Conservation (phyloP, 2,797 vertebrate genomes). For the Eulemur mongoz region DNA sequence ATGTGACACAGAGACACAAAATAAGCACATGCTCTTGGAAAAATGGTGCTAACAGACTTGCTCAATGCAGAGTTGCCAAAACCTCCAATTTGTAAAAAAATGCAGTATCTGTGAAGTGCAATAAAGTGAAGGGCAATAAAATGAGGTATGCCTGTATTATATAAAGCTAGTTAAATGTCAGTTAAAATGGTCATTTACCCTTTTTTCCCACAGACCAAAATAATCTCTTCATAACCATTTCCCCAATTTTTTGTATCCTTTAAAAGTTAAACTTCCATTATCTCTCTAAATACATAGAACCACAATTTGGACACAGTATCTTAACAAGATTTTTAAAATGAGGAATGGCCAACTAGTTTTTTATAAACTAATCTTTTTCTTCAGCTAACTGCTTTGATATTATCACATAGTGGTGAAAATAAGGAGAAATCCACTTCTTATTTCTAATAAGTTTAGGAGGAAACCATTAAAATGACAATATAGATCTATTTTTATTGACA, state of each 20-base stretch:
- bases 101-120: neutral
- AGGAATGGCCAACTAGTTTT: neutral
- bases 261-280: conserved; percentile 24
- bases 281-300: conserved; percentile 16
- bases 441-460: conserved; percentile 22
- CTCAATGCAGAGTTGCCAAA: neutral
- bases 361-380: neutral
- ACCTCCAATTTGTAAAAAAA: neutral
- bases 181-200: neutral
- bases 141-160: neutral
- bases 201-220: conserved; percentile 9
- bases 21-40: neutral
- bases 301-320: conserved; percentile 4
- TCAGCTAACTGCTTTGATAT: conserved; percentile 11
- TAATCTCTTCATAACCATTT: neutral
- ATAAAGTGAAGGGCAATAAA: neutral
- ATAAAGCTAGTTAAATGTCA: conserved; percentile 9
- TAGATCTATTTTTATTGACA: neutral
- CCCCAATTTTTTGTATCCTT: neutral
- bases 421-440: neutral
- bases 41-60: neutral
- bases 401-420: neutral
- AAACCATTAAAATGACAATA: conserved; percentile 16
- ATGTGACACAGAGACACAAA: neutral
- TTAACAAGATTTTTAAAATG: neutral